These are phyloP conservation scores for Leptinotarsa peninsularis DNA, from an alignment of 2,888 invertebrate species.

Conservation along the genomic window DNA sequence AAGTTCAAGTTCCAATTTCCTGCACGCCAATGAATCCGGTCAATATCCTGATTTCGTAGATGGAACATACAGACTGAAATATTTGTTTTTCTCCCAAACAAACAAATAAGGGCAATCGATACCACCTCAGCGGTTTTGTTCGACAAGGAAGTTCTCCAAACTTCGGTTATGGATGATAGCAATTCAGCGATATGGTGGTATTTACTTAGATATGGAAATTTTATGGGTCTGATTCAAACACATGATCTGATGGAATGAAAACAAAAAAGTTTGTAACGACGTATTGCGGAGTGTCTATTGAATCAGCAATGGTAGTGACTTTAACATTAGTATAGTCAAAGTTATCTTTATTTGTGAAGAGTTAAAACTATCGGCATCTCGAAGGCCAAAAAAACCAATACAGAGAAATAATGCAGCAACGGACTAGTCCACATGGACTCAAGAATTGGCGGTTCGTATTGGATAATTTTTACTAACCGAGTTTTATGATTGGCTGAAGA, in stretches of 20 bases:
- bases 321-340: too few relatives aligned
- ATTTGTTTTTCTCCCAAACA: constrained; percentile 9
- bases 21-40: not conserved
- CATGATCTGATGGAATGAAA: not conserved
- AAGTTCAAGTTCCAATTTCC: constrained; percentile 11
- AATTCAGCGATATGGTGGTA: not conserved
- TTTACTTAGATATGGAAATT: constrained; percentile 8
- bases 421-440: too few relatives aligned
- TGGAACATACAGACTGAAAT: constrained; percentile 1
- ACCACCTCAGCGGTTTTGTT: not conserved
- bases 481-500: too few relatives aligned
- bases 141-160: not conserved
- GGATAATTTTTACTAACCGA: too few relatives aligned
- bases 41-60: not conserved
- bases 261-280: not conserved
- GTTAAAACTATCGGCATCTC: too few relatives aligned
- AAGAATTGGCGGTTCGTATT: too few relatives aligned
- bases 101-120: constrained; percentile 5
- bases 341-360: too few relatives aligned
- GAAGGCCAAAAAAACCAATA: too few relatives aligned
- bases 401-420: too few relatives aligned
- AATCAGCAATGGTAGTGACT: too few relatives aligned
- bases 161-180: constrained; percentile 8
- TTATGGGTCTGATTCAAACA: not conserved
- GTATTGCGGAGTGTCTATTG: too few relatives aligned